Percentiles rank a stretch among this genome's conserved stretches.
These are phyloP conservation scores for Syngnathus rostellatus DNA, from an alignment of 2,797 vertebrate genomes.

Conservation along the genomic window DNA sequence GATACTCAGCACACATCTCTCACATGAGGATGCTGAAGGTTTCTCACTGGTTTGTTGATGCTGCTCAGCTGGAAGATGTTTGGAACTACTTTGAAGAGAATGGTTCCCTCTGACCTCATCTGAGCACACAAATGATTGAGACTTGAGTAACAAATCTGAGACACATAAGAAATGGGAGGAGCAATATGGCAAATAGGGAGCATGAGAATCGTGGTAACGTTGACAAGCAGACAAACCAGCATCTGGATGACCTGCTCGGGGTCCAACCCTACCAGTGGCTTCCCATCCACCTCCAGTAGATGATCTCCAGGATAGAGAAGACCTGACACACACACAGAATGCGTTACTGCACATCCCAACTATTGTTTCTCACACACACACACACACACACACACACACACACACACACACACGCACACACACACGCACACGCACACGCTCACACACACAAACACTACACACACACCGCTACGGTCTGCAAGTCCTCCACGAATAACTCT, in stretches of 20 bases:
- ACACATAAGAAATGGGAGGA: neutral
- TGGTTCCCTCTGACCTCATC: constrained; percentile 77
- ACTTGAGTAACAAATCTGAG: too few species aligned
- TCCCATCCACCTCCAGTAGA: constrained; percentile 85
- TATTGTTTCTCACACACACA: neutral
- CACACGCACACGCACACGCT: neutral
- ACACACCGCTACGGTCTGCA: constrained; percentile 83
- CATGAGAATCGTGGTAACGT: neutral
- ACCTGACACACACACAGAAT: constrained; percentile 57
- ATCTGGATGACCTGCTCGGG: constrained; percentile 87
- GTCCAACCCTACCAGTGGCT: constrained; percentile 78
- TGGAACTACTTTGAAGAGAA: constrained; percentile 88
- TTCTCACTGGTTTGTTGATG: constrained; percentile 74
- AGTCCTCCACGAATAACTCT: constrained; percentile 90
- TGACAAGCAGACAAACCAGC: constrained; percentile 65
- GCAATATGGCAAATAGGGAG: neutral
- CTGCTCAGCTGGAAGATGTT: constrained; percentile 66
- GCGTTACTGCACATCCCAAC: neutral
- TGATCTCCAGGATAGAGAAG: constrained; percentile 83
- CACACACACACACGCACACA: neutral
- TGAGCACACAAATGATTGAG: constrained; percentile 33
- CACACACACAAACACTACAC: neutral
- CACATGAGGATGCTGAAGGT: neutral
- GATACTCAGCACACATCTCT: neutral
- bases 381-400: constrained; percentile 49